Evolutionary conservation across 2,797 vertebrate species (phyloP), one percentile per base, ranked within the genome.

Genomic region (Bucorvus abyssinicus): DNA sequence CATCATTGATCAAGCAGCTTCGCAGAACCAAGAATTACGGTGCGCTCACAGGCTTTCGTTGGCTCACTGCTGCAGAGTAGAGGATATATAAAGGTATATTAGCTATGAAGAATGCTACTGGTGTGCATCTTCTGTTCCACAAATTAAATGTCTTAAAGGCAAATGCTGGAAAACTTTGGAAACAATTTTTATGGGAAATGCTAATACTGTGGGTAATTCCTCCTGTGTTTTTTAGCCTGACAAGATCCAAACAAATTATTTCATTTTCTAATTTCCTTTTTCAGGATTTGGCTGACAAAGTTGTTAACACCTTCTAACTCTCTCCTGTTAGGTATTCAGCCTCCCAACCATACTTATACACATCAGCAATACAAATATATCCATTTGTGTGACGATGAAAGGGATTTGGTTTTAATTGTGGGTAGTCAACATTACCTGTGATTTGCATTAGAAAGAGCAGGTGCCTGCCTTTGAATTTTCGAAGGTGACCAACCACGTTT

Each of bases 381-480:
- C 5, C 20, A 27, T 79, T 82, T 76, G 56, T 77, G 70, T 79
- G n/a, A 32, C 74, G 42, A 42, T 68, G 53, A 42, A 52, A 30
- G 55, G 36, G 23, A 30, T 63, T 75, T 53, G 34, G 11, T 13
- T 85, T 84, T 57, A 32, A 13, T 42, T 76, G 12, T 67, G 59
- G 32, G 52, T 71, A 56, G 90, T 63, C 82, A 74, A 27, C 38
- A 26, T 49, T 87, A 56, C 49, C 89, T 75, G 79, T 87, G 45
- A 7, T 93, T 91, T 94, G 86, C 81, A 50, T 93, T 90, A 93
- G 81, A 95, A 96, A 93, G 87, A 96, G 69, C 89, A 95, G 93
- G 77, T 96, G 56, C 81, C 86, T 97, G 57, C 95, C 90, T 94
- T 76, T 93, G 96, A 45, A 80, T 97, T 97, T 96, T 95, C 71